Evolutionary conservation across 2,113 vertebrate genomes (phyloP), one percentile per base, ranked within the genome.

Genomic region (Melanocharis versteri): DNA sequence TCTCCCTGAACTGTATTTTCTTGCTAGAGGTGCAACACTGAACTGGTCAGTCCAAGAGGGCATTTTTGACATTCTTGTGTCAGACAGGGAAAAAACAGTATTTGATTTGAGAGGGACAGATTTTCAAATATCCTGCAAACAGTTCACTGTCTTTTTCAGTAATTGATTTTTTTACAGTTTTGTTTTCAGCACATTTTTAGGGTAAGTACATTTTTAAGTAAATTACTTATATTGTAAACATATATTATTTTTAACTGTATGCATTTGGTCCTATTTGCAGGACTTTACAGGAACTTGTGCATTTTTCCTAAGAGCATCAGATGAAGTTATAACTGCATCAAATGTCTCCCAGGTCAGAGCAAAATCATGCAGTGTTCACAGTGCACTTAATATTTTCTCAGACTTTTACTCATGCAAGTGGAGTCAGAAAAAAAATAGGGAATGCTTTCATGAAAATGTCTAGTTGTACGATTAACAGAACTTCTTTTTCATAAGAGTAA

Each of bases 231-330:
- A 19, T n/a, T 60, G 18, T 79, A 57, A 7, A 5, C 0, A 2
- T 73, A 4, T 58, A 23, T 77, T 54, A 11, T 85, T 89, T 93
- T 51, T 65, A 94, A 68, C 23, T 42, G 5, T 27, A 33, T 71
- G 7, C 15, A 31, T 92, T 90, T 88, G 89, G 19, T 80, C 28
- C 50, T 83, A 71, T 68, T 90, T 90, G 73, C 91, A 99, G 98
- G 95, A 96, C 56, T 87, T 98, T 69, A 96, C 93, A 54, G 98
- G 98, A 77, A 98, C 70, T 31, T 99, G 98, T 94, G 96, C 98
- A 31, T 99, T 98, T 97, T 99, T 99, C 87, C 93, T 98, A 72
- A 98, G 98, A 72, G 97, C 93, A 58, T 98, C 98, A 11, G 97
- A 98, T 71, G 98, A 98, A 95, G 75, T 94, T 47, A 92, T 99